phyloP scores from a whole-genome alignment of 1,140 invertebrate species.

The Drosophila teissieri region DNA sequence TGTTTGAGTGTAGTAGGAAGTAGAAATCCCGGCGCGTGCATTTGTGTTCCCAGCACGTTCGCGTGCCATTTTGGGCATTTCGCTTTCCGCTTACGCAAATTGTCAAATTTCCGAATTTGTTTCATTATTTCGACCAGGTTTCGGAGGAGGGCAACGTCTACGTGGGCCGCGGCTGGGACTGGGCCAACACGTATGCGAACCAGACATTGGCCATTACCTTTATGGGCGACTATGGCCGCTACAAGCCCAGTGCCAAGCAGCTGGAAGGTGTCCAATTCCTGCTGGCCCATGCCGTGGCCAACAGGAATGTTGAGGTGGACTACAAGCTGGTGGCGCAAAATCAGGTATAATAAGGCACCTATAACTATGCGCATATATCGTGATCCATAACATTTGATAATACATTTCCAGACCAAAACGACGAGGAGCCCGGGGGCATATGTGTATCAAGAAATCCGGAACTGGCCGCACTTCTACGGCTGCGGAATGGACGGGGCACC shows the following conservation, averaged over 20 bases:
- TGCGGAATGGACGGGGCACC: constrained; percentile 50
- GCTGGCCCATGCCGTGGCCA: constrained; percentile 72
- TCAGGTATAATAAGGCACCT: constrained; percentile 70
- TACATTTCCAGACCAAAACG: constrained; percentile 57
- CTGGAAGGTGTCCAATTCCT: constrained; percentile 78
- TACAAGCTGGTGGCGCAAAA: constrained; percentile 85
- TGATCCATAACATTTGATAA: neutral
- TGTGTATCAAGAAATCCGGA: constrained; percentile 85
- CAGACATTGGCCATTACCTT: constrained; percentile 85
- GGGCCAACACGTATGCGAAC: constrained; percentile 85
- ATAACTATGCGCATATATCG: neutral
- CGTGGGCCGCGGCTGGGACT: constrained; percentile 87
- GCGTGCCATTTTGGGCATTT: constrained; percentile 31
- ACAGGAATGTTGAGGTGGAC: constrained; percentile 66
- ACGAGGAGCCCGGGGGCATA: constrained; percentile 86
- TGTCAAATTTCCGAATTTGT: constrained; percentile 35
- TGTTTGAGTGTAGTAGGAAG: constrained; percentile 13
- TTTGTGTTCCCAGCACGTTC: constrained; percentile 39
- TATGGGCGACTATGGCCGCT: constrained; percentile 85
- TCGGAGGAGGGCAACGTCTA: constrained; percentile 88
- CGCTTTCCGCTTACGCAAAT: constrained; percentile 46
- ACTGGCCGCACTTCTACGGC: constrained; percentile 81
- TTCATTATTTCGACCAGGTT: constrained; percentile 77
- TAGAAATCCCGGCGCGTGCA: constrained; percentile 13
- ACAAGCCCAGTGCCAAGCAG: constrained; percentile 74